phyloP scores from a whole-genome alignment of 2,888 invertebrate genomes.

The Achlya flavicornis region DNA sequence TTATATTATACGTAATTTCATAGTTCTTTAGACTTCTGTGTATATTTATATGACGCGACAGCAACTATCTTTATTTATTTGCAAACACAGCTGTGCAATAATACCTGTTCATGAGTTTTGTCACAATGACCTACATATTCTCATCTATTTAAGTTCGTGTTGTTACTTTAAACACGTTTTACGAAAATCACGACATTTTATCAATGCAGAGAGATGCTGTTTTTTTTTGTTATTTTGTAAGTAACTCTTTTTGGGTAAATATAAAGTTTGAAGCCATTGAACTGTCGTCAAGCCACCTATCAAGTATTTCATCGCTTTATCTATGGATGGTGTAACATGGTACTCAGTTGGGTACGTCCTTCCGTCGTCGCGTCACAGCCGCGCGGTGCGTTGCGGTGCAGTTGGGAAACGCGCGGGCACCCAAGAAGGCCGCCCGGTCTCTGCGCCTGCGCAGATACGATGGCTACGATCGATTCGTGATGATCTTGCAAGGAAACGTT shows the following conservation, averaged over 20 bases:
- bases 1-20: too few relatives aligned
- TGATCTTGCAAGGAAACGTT: conserved; percentile 22
- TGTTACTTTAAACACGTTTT: background rate
- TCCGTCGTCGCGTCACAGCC: conserved; percentile 41
- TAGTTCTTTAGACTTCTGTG: background rate
- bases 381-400: background rate
- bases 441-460: conserved; percentile 21
- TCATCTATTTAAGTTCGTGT: background rate
- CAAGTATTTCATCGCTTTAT: conserved; percentile 11
- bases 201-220: background rate
- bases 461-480: conserved; percentile 21
- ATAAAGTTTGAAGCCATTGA: background rate
- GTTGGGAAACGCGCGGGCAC: conserved; percentile 30
- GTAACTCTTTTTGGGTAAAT: too few relatives aligned
- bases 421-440: conserved; percentile 41
- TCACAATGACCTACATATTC: background rate
- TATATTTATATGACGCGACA: background rate
- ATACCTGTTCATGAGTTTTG: background rate
- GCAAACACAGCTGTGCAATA: background rate
- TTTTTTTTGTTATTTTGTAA: background rate
- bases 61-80: background rate
- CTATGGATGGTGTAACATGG: conserved; percentile 28
- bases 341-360: conserved; percentile 42
- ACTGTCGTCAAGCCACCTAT: background rate
- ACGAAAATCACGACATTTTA: background rate